Evolutionary conservation across 2,113 vertebrate species (phyloP).

Genomic region (Onychostoma macrolepis): DNA sequence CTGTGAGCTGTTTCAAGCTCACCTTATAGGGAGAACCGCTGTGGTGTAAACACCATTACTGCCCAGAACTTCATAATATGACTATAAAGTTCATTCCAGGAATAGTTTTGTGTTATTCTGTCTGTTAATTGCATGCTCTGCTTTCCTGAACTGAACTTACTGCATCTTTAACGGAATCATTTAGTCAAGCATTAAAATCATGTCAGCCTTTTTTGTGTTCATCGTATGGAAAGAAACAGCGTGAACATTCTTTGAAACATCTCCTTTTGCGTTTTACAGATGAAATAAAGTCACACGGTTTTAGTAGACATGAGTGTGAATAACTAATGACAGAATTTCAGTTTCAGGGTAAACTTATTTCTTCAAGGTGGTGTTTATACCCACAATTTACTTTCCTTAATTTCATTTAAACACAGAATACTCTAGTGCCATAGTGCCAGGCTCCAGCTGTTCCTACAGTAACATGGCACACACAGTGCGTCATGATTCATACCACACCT

Average conservation of each 20-base stretch:
- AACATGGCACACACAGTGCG: conserved; percentile 46
- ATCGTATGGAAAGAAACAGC: neutral
- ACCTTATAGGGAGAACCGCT: conserved; percentile 73
- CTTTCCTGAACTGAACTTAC: neutral
- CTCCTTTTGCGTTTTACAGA: neutral
- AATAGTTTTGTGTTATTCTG: conserved; percentile 65
- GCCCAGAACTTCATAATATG: conserved; percentile 53
- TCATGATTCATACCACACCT: conserved; percentile 62
- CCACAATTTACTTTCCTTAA: neutral
- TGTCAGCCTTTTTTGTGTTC: neutral
- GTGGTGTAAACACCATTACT: conserved; percentile 45
- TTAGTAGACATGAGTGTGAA: neutral
- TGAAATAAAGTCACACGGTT: neutral
- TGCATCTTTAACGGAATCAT: neutral
- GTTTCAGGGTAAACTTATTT: neutral
- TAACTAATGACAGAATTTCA: neutral
- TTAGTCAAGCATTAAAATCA: neutral
- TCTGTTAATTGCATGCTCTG: neutral
- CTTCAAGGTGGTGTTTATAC: neutral
- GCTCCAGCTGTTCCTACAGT: conserved; percentile 51
- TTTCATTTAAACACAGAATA: neutral
- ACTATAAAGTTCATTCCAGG: conserved; percentile 66
- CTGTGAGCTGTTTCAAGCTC: conserved; percentile 51
- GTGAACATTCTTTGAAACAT: neutral
- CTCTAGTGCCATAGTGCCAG: conserved; percentile 4